Base-by-base conservation (phyloP, 2,888 invertebrate genomes). In the Callyntrura sp. region DNA sequence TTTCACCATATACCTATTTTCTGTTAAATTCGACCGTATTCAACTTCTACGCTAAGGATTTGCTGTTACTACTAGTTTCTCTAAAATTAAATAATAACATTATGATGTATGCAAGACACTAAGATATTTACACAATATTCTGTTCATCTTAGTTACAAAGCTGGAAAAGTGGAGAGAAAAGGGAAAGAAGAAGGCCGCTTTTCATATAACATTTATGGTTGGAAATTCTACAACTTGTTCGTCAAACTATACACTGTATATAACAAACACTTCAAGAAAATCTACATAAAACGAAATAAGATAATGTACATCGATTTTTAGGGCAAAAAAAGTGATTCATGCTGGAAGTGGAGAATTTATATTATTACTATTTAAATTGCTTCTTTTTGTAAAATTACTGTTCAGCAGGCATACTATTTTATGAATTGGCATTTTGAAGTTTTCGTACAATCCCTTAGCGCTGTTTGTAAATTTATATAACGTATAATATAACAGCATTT, bases 11-110 rank as follows among this genome's bases (percentile, higher is more conserved):
- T n/a, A n/a, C n/a, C 35, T 35, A 28, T 65, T 4, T 65, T 65
- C 28, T 14, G 17, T 17, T n/a, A n/a, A n/a, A 25, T 68, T 17
- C n/a, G 12, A 68, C n/a, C 17, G n/a, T 68, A 9, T 68, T 23
- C 51, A 51, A 14, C 23, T 76, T 76, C 17, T 23, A 76, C 57
- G 9, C 6, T 28, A 11, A 51, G n/a, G n/a, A 68, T 43, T 17
- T n/a, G 35, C 5, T 8, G 9, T 51, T 14, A 11, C 51, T 68
- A 4, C 17, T 68, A 78, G 78, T 85, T n/a, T 85, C 85, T 48
- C 25, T 85, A 62, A 85, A 60, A 45, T n/a, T n/a, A 60, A 45
- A 65, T 85, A 85, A 8, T 60, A n/a, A 85, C 76, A 78, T 85
- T 70, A 51, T 70, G 60, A 70, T 85, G 62, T 78, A 76, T 73